A percentile compares a stretch with the other conserved stretches of the same genome.
These are phyloP conservation scores for Emydocephalus ijimae DNA, from an alignment of 2,113 vertebrate species.

Conservation along the genomic window DNA sequence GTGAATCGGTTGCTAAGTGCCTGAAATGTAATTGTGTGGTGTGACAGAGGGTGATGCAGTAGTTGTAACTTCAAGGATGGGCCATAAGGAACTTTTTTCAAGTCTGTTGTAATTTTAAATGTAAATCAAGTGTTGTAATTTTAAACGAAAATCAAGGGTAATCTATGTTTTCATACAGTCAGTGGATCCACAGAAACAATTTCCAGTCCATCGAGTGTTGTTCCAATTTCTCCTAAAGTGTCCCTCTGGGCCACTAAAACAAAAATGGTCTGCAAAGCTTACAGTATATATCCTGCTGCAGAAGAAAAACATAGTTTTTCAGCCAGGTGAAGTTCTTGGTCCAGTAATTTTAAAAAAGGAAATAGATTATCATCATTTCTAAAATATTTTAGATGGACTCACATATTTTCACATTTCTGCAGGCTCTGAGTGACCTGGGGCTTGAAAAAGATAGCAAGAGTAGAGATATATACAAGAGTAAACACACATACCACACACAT, in stretches of 20 bases:
- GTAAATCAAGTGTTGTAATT: no score
- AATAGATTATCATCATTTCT: not conserved
- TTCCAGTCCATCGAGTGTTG: not conserved
- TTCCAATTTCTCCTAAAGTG: not conserved
- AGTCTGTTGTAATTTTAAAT: no score
- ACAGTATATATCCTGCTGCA: not conserved
- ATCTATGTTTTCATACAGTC: not conserved
- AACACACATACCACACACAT: no score
- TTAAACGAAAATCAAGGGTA: no score
- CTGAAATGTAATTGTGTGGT: not conserved
- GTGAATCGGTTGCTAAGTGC: not conserved
- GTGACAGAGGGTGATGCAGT: not conserved
- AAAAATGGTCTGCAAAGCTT: not conserved
- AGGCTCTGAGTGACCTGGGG: not conserved
- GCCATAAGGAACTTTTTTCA: not conserved
- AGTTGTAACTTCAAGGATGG: not conserved
- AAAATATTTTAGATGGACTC: not conserved
- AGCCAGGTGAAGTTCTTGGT: not conserved
- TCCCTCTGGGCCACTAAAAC: not conserved
- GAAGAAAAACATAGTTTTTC: not conserved
- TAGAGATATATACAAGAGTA: no score
- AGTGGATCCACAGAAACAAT: not conserved
- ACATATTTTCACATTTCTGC: not conserved
- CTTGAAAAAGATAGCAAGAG: not conserved
- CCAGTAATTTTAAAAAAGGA: not conserved